These are phyloP conservation scores for Anhinga rufa DNA, from an alignment of 2,113 vertebrate species.

Conservation along the genomic window DNA sequence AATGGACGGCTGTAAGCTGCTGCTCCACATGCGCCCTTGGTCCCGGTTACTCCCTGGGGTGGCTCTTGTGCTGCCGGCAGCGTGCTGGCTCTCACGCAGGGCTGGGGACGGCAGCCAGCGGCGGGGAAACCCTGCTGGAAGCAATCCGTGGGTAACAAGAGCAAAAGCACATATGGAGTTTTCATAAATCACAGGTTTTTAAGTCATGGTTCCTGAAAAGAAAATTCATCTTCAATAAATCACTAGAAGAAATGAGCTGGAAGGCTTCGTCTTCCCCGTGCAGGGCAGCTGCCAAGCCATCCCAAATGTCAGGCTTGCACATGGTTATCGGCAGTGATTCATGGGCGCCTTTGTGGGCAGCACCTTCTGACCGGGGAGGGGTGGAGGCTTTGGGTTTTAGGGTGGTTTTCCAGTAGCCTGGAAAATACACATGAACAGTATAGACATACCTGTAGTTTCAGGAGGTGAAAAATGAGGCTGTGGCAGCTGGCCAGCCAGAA, in stretches of 20 bases:
- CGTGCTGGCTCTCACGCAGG: not conserved
- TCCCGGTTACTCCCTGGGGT: accelerated
- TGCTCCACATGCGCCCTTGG: not conserved
- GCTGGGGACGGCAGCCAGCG: not conserved
- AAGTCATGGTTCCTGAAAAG: not conserved
- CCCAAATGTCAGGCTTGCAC: not conserved
- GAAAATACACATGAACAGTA: accelerated
- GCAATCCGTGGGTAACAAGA: accelerated
- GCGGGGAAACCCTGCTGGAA: not conserved
- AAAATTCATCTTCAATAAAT: not conserved
- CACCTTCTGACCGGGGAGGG: not conserved
- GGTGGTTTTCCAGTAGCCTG: not conserved
- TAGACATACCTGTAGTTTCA: accelerated
- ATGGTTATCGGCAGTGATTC: not conserved
- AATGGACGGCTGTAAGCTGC: not conserved
- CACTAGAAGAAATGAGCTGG: not conserved
- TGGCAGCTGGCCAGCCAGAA: not conserved
- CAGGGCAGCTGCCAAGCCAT: not conserved
- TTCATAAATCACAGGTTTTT: not conserved
- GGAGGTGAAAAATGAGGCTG: not conserved
- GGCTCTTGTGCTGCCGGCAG: not conserved
- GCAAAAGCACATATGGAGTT: not conserved
- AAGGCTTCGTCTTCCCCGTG: not conserved
- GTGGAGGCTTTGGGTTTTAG: accelerated
- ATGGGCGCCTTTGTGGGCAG: not conserved